Base-by-base conservation (phyloP, 2,888 invertebrate genomes). In the Willowsia nigromaculata region DNA sequence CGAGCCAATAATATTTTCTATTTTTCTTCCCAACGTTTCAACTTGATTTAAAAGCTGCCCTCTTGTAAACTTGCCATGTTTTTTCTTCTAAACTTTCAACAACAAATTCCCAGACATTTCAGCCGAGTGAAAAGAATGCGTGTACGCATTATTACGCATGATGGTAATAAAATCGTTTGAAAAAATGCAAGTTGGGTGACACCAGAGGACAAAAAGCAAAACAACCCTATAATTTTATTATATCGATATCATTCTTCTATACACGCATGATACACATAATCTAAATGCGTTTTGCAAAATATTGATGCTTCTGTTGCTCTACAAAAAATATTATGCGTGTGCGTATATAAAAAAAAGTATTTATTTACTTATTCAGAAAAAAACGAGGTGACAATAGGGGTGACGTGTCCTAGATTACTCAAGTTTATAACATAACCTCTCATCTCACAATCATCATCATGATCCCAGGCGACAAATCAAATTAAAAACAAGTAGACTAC, bases 401-500 rank as follows among this genome's bases (percentile, higher is more conserved):
- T 88, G 88, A 88, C 76, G 68, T 65, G 88, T 65, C 88, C 88
- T 88, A 88, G 88, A 84, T 88, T 84, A 78, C 78, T 76, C 84
- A 85, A 89, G 89, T 89, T 85, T 80, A 84, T 53, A 71, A 74
- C 76, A 53, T 76, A 88, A 83, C 87, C 81, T 83, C 88, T 76
- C 56, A 83, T 81, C 81, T 83, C 88, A 82, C 56, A 71, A 74
- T 59, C 68, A 65, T 56, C 59, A 71, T n/a, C 43, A 53, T 1
- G 18, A 25, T 59, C 15, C 7, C 15, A 78, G 33, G 18, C 53
- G 40, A 59, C 59, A 80, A 80, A 80, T 80, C 53, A 59, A 80
- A 33, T n/a, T 11, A n/a, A 53, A 3, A 33, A 47, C 15, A 43
- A 43, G 25, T n/a, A n/a, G n/a, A n/a, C n/a, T n/a, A n/a, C n/a